Base-by-base conservation (phyloP, 2,113 vertebrate species). In the Phainopepla nitens region DNA sequence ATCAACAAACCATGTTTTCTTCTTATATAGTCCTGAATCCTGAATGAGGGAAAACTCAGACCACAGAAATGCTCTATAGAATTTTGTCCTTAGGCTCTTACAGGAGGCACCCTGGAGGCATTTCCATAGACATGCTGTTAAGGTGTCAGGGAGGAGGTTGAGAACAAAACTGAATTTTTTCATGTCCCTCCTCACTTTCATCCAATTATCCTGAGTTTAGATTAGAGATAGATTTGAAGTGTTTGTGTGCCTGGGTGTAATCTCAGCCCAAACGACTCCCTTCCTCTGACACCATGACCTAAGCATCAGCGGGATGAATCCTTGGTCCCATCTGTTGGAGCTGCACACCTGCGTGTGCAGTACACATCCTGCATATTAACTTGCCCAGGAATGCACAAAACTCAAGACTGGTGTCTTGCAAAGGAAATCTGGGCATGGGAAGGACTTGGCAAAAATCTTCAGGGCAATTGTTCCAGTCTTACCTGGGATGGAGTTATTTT, bases 311-410 rank as follows among this genome's bases (percentile, higher is more conserved):
- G 9, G 28, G 41, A 53, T 45, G 39, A 71, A 71, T 51, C 84
- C 36, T 76, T n/a, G 7, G 10, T 60, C 24, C 13, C 19, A 25
- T 25, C n/a, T 28, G 6, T 33, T 76, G 45, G 36, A 91, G 27
- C 15, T 71, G 21, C 22, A 31, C 25, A 49, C 31, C n/a, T 71
- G 22, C 19, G 31, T 3, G 8, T 7, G 10, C 0, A 1, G 16
- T 35, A 15, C 35, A 19, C 36, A 50, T 35, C 10, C 77, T 58
- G 19, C 17, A 44, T 17, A 14, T 51, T 56, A 60, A 9, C 28
- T 60, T 64, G 7, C 29, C 31, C 35, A 36, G 22, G 11, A 72
- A 33, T 6, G 9, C 49, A 36, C 1, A 3, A 53, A 68, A 5
- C 21, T 81, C 6, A 4, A 4, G 39, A 39, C 39, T 28, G 28